Percentiles rank a stretch among this genome's conserved stretches.
Conservation (phyloP, 2,888 invertebrate species). For the Onchidella celtica region DNA sequence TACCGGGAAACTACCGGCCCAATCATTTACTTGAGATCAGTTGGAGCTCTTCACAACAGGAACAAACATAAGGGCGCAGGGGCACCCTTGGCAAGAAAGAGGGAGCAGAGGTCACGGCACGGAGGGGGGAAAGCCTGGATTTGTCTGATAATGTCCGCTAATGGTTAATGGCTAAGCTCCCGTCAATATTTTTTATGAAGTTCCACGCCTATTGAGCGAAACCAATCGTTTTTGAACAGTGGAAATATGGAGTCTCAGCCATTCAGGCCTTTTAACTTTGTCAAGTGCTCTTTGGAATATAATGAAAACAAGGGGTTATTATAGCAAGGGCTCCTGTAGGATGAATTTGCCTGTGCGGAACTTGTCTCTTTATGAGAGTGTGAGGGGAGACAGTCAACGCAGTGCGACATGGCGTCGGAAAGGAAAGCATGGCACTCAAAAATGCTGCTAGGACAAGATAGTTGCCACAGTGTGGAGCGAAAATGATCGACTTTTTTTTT, state of each 20-base stretch:
- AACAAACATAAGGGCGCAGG: constrained; percentile 13
- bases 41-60: not conserved
- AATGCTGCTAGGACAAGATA: too few species aligned
- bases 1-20: not conserved
- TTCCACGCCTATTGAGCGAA: not conserved
- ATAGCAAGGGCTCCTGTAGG: not conserved
- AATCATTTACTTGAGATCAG: constrained; percentile 9
- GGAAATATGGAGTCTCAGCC: not conserved
- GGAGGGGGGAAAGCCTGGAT: not conserved
- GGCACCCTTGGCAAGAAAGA: too few species aligned
- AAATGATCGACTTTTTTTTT: too few species aligned
- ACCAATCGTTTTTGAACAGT: not conserved
- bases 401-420: constrained; percentile 2
- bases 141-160: constrained; percentile 11
- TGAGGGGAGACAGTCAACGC: not conserved
- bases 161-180: not conserved
- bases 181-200: not conserved
- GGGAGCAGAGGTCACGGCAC: not conserved
- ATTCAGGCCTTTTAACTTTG: constrained; percentile 28
- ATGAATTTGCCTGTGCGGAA: not conserved
- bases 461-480: too few species aligned
- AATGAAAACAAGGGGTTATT: constrained; percentile 24
- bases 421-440: too few species aligned
- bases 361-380: not conserved
- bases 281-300: constrained; percentile 10